Conservation (phyloP, 2,888 invertebrate genomes). For the Odontocolon sp. region DNA sequence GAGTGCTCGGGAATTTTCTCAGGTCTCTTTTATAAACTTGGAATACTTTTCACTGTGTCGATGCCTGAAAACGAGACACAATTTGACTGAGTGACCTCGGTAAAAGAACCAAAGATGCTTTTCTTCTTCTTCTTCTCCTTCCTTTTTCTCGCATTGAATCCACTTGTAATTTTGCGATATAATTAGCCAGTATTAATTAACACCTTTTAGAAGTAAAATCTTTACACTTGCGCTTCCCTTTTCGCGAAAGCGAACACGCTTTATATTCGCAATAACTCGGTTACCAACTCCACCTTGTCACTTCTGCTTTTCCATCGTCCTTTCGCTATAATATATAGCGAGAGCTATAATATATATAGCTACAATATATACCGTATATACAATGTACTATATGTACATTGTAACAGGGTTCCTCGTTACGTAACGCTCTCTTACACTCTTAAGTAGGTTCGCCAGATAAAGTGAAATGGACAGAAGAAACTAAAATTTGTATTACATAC, state of each 20-base stretch:
- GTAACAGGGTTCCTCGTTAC: no score
- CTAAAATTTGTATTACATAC: no score
- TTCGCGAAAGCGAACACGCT: conserved; percentile 59
- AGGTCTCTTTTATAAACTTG: conserved; percentile 27
- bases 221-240: conserved; percentile 42
- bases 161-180: conserved; percentile 58
- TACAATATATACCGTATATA: no score
- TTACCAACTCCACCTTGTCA: conserved; percentile 67
- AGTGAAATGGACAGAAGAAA: no score
- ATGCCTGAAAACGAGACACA: conserved; percentile 24
- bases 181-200: conserved; percentile 76
- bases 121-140: no score
- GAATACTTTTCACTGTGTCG: conserved; percentile 39
- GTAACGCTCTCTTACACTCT: no score
- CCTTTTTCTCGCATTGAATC: conserved; percentile 8
- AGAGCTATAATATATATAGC: no score
- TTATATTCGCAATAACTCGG: conserved; percentile 75
- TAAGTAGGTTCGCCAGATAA: no score
- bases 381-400: no score
- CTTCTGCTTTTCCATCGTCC: no score
- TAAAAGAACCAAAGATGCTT: conserved; percentile 36
- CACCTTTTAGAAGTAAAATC: conserved; percentile 72
- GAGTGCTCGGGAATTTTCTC: conserved; percentile 48
- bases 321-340: no score
- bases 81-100: conserved; percentile 23